phyloP scores from a whole-genome alignment of 1,140 invertebrate species.

The Aphelenchoides avenae region DNA sequence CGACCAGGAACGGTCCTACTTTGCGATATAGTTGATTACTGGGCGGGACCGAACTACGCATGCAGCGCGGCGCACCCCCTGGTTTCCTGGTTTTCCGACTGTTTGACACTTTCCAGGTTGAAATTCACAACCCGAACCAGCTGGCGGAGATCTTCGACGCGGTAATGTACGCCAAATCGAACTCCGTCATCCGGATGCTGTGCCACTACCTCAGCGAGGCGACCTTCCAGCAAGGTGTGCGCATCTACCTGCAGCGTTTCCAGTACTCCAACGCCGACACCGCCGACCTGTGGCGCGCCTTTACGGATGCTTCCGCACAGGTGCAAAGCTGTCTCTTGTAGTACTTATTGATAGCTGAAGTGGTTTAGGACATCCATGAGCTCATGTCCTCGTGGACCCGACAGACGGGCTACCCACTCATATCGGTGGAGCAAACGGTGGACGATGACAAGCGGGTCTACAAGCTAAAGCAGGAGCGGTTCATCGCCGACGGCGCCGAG shows the following conservation, averaged over 20 bases:
- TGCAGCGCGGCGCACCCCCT: too few relatives aligned
- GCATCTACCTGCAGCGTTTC: constrained; percentile 80
- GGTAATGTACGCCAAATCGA: constrained; percentile 64
- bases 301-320: constrained; percentile 82
- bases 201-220: constrained; percentile 85
- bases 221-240: constrained; percentile 90
- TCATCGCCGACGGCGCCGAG: constrained; percentile 35
- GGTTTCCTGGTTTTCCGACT: too few relatives aligned
- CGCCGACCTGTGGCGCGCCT: constrained; percentile 84
- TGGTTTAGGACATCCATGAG: constrained; percentile 69
- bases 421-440: constrained; percentile 60
- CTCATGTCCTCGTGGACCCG: constrained; percentile 93
- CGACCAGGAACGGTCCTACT: too few relatives aligned
- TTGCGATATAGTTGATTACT: too few relatives aligned
- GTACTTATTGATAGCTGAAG: constrained; percentile 1
- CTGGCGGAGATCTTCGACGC: constrained; percentile 58
- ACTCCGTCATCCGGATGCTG: constrained; percentile 88
- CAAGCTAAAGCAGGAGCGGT: constrained; percentile 32
- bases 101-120: constrained; percentile 60
- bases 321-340: too few relatives aligned
- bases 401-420: constrained; percentile 82
- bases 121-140: constrained; percentile 55
- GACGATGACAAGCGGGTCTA: constrained; percentile 27
- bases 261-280: constrained; percentile 86
- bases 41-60: too few relatives aligned